phyloP scores from a whole-genome alignment of 2,888 invertebrate species.

The Chalcosyrphus nemorum region DNA sequence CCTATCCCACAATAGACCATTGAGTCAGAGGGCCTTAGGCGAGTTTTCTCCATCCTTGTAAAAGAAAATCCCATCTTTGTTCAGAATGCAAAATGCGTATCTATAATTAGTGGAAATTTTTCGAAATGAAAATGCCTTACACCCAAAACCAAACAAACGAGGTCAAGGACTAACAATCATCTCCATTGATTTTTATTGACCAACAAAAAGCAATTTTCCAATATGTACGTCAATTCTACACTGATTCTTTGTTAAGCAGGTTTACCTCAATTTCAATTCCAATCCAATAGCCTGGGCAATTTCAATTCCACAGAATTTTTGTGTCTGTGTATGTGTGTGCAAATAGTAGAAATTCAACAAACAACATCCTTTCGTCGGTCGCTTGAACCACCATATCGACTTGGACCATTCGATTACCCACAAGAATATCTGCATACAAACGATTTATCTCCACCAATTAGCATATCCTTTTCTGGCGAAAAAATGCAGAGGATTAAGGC shows the following conservation, averaged over 20 bases:
- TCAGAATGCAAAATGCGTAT: too few relatives aligned
- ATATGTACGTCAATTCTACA: neutral
- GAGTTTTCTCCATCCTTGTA: too few relatives aligned
- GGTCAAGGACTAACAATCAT: slow-evolving; percentile 43
- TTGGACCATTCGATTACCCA: slow-evolving; percentile 43
- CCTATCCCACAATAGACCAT: too few relatives aligned
- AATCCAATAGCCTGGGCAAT: slow-evolving; percentile 42
- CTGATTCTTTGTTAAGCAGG: slow-evolving; percentile 24
- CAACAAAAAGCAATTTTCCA: slow-evolving; percentile 22
- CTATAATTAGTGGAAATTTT: too few relatives aligned
- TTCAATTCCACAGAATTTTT: slow-evolving; percentile 14
- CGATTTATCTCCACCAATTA: slow-evolving; percentile 72
- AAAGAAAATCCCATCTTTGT: too few relatives aligned
- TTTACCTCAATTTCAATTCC: slow-evolving; percentile 62
- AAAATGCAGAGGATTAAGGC: slow-evolving; percentile 67
- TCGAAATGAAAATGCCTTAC: neutral
- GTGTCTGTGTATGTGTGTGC: neutral
- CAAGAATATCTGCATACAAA: slow-evolving; percentile 66
- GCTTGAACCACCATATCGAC: neutral
- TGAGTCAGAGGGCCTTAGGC: too few relatives aligned
- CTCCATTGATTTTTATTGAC: slow-evolving; percentile 38
- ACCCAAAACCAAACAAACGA: neutral
- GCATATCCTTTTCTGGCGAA: slow-evolving; percentile 58
- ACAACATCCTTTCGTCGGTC: neutral
- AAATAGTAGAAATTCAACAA: slow-evolving; percentile 26